Conservation (phyloP, 2,113 vertebrate species). For the Noturus placidus region DNA sequence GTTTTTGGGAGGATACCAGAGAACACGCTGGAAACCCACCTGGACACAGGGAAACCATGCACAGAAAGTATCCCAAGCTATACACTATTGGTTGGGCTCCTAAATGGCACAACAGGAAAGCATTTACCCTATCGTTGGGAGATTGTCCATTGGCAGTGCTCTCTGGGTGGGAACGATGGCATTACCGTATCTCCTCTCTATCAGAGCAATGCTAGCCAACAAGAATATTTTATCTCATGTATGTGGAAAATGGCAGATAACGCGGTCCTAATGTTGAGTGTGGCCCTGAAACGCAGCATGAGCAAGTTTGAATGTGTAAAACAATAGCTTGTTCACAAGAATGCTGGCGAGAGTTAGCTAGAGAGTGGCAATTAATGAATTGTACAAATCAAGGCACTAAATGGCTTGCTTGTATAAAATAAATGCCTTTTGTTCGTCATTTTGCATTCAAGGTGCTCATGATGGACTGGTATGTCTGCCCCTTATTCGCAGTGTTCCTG, state of each 20-base stretch:
- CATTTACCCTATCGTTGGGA: too few relatives aligned
- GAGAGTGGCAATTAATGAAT: neutral
- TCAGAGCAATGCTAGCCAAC: neutral
- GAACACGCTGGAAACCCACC: neutral
- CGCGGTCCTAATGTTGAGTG: neutral
- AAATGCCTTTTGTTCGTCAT: neutral
- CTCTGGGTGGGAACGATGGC: neutral
- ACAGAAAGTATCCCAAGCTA: neutral
- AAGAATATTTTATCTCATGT: neutral
- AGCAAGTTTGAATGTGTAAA: neutral
- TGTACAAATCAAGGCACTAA: neutral
- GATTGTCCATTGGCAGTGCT: too few relatives aligned
- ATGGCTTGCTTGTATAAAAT: neutral
- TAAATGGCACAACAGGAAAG: too few relatives aligned
- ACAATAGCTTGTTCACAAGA: neutral
- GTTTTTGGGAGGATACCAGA: too few relatives aligned
- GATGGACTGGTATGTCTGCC: neutral
- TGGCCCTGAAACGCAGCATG: neutral
- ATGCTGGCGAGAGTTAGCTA: neutral
- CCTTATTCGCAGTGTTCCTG: neutral
- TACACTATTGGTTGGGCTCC: neutral
- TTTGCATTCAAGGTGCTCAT: neutral
- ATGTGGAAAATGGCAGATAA: neutral
- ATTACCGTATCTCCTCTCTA: neutral
- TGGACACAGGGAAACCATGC: neutral